Evolutionary conservation across 2,797 vertebrate species (phyloP).

Genomic region (Paguma larvata): DNA sequence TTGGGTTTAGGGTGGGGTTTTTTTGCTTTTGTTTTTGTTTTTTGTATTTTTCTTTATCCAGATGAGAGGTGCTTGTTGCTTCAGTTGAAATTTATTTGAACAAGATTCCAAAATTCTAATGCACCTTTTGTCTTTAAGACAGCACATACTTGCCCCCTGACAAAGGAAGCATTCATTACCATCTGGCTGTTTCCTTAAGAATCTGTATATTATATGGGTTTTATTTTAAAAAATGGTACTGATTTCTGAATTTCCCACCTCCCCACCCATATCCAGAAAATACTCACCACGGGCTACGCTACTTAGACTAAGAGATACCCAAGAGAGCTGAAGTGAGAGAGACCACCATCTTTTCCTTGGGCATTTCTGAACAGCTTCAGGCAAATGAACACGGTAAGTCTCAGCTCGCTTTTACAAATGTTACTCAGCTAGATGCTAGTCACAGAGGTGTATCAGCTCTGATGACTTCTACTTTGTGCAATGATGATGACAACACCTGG

Average conservation of each 20-base stretch:
- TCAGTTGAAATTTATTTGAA: slow-evolving; percentile 34
- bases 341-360: slow-evolving; percentile 19
- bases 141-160: background rate
- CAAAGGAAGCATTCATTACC: slow-evolving; percentile 18
- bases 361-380: slow-evolving; percentile 13
- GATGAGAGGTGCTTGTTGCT: background rate
- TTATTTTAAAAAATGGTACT: background rate
- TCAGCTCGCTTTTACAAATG: slow-evolving; percentile 1
- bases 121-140: slow-evolving; percentile 40
- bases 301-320: background rate
- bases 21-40: background rate
- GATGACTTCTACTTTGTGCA: slow-evolving; percentile 24
- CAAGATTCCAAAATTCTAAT: slow-evolving; percentile 25
- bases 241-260: background rate
- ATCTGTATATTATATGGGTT: background rate
- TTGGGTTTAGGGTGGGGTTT: background rate
- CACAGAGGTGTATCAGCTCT: background rate
- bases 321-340: background rate
- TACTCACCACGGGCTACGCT: background rate
- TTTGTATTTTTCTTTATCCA: background rate
- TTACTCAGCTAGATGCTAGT: background rate
- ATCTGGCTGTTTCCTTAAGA: slow-evolving; percentile 23
- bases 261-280: slow-evolving; percentile 44
- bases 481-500: slow-evolving; percentile 56
- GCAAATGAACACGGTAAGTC: background rate